phyloP scores from a whole-genome alignment of 2,888 invertebrate genomes.

The Amaurobius ferox region DNA sequence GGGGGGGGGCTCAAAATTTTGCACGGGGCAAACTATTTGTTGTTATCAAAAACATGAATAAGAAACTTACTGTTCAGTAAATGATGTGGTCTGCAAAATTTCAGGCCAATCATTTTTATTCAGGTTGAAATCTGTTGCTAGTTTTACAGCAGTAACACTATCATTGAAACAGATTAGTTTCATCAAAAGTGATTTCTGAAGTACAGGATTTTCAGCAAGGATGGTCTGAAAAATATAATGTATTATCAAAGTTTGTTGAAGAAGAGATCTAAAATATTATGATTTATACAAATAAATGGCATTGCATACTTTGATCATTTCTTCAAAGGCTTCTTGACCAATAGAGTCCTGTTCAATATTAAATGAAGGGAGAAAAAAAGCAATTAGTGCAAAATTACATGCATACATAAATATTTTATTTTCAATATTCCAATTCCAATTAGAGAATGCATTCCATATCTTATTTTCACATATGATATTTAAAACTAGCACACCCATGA shows the following conservation, averaged over 20 bases:
- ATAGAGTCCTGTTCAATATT: conserved; percentile 32
- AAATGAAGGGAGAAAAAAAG: too few species aligned
- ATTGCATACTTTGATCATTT: conserved; percentile 35
- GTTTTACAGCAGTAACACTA: conserved; percentile 20
- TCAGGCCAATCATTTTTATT: conserved; percentile 25
- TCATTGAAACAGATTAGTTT: conserved; percentile 35
- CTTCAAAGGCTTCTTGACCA: conserved; percentile 35
- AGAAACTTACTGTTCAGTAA: neutral
- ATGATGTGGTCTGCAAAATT: neutral
- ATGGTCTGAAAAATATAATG: conserved; percentile 46
- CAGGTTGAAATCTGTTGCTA: conserved; percentile 22
- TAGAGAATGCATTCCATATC: too few species aligned
- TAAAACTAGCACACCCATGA: too few species aligned
- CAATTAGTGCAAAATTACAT: too few species aligned
- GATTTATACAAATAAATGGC: too few species aligned
- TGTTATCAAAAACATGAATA: neutral
- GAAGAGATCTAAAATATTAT: neutral
- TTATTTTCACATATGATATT: too few species aligned
- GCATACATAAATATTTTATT: too few species aligned
- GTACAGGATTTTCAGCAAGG: neutral
- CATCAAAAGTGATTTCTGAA: conserved; percentile 40
- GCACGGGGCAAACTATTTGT: too few species aligned
- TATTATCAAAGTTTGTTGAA: too few species aligned
- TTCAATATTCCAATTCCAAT: too few species aligned
- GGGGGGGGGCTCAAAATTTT: too few species aligned